phyloP scores from a whole-genome alignment of 2,888 invertebrate genomes.

The Polydesmus complanatus region DNA sequence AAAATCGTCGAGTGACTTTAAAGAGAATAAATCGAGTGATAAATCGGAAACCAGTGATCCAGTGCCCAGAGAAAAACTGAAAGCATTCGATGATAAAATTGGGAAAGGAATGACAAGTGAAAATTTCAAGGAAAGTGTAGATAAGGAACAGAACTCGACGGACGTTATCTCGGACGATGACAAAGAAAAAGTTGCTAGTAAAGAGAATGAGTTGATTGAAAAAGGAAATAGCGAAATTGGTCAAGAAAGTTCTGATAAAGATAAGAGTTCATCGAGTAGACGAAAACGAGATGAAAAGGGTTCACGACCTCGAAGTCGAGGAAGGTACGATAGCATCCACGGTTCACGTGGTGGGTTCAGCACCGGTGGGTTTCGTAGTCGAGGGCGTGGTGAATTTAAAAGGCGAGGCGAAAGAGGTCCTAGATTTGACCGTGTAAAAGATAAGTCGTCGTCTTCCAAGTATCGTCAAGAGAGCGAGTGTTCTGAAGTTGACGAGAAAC shows the following conservation, averaged over 20 bases:
- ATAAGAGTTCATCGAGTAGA: conserved; percentile 10
- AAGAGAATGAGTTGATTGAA: conserved; percentile 24
- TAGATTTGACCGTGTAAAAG: conserved; percentile 21
- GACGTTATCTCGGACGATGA: neutral
- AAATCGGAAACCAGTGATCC: neutral
- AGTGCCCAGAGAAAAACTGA: conserved; percentile 18
- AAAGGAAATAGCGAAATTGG: conserved; percentile 48
- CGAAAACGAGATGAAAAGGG: conserved; percentile 23
- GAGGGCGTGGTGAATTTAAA: conserved; percentile 24
- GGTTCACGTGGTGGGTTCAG: conserved; percentile 16
- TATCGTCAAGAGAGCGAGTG: conserved; percentile 22
- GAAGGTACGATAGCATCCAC: conserved; percentile 3
- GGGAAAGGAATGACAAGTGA: neutral
- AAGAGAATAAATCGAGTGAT: neutral
- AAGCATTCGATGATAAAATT: conserved; percentile 14
- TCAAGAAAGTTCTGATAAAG: conserved; percentile 17
- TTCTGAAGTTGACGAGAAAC: conserved; percentile 22
- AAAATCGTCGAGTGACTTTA: conserved; percentile 1
- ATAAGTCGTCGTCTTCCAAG: conserved; percentile 14
- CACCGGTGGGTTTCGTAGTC: conserved; percentile 26
- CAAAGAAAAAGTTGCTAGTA: neutral
- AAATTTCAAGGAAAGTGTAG: neutral
- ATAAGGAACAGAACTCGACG: conserved; percentile 2
- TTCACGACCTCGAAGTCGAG: neutral
- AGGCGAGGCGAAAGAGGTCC: conserved; percentile 22